Conservation (phyloP, 1,140 invertebrate species). For the Theocolax elegans region DNA sequence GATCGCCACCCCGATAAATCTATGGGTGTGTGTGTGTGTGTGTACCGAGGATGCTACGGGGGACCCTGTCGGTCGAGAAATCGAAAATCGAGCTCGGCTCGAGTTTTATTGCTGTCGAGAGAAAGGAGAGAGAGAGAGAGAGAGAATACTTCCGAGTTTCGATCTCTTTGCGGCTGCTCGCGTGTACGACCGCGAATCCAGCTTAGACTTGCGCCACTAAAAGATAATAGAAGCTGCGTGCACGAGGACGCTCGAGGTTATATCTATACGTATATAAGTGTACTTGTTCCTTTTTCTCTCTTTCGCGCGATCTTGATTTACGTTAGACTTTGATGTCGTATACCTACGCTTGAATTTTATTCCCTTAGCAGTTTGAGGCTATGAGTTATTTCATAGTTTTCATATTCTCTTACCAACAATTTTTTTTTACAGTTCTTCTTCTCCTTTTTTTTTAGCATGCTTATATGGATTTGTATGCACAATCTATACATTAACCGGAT, state of each 20-base stretch:
- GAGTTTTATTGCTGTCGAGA: slow-evolving; percentile 14
- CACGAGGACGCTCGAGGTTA: neutral
- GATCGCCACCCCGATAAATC: neutral
- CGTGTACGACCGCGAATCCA: neutral
- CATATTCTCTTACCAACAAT: too few species aligned
- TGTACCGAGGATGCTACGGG: too few species aligned
- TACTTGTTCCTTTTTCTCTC: neutral
- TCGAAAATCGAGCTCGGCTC: slow-evolving; percentile 20
- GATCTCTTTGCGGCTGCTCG: neutral
- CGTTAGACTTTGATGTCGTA: neutral
- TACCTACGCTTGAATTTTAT: too few species aligned
- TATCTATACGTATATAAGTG: neutral
- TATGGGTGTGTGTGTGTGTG: too few species aligned
- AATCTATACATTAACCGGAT: too few species aligned
- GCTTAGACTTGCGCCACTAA: neutral
- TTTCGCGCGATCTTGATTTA: slow-evolving; percentile 3
- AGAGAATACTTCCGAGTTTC: slow-evolving; percentile 21
- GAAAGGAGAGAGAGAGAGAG: neutral
- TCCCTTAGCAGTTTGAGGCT: too few species aligned
- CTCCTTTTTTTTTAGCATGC: too few species aligned
- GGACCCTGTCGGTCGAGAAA: neutral
- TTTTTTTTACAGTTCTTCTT: too few species aligned
- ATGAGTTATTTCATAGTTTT: too few species aligned
- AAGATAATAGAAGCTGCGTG: slow-evolving; percentile 20
- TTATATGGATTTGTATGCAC: too few species aligned